Evolutionary conservation across 2,113 vertebrate genomes (phyloP).

Genomic region (Regulus satrapa): DNA sequence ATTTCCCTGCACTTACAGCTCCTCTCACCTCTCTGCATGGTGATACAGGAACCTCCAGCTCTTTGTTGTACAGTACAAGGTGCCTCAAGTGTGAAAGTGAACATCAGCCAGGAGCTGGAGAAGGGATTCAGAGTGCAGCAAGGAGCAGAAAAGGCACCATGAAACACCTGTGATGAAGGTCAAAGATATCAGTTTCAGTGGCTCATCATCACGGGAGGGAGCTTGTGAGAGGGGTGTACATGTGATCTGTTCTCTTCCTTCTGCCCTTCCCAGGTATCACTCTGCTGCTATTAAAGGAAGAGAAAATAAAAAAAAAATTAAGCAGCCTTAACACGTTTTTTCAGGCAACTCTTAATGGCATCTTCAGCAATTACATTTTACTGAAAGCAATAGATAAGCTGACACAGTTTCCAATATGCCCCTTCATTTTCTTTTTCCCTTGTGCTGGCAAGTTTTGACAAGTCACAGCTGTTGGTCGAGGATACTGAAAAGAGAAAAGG

Average conservation of each 20-base stretch:
- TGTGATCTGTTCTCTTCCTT: not conserved
- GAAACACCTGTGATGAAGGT: not conserved
- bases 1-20: not conserved
- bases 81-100: accelerated
- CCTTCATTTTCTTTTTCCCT: conserved; percentile 53
- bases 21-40: not conserved
- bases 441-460: conserved; percentile 64
- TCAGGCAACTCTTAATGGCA: conserved; percentile 42
- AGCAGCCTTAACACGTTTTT: conserved; percentile 35
- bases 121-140: not conserved
- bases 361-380: conserved; percentile 62
- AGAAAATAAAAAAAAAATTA: not conserved
- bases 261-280: conserved; percentile 19
- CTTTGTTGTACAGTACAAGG: not conserved
- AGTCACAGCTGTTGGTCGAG: conserved; percentile 64
- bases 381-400: conserved; percentile 53
- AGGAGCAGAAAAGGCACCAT: not conserved
- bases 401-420: conserved; percentile 51
- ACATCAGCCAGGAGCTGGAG: not conserved
- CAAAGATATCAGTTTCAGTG: not conserved
- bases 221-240: not conserved
- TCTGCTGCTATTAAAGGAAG: not conserved
- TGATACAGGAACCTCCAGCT: not conserved
- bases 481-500: conserved; percentile 43
- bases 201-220: not conserved